Evolutionary conservation across 2,797 vertebrate species (phyloP).

Genomic region (Garrulus glandarius): DNA sequence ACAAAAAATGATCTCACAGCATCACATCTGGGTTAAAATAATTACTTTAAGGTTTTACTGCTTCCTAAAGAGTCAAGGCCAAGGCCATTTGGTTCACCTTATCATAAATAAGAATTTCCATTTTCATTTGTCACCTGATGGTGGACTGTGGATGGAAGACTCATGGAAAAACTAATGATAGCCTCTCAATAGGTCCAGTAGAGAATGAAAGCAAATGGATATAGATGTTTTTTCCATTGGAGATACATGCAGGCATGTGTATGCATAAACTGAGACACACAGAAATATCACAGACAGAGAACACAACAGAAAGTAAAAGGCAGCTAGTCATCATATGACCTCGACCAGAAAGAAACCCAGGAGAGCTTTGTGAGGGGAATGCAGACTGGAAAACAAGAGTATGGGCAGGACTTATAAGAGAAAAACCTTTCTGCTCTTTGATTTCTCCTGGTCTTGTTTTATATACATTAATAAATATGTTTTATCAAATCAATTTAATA

Average conservation of each 20-base stretch:
- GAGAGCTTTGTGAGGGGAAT: background rate
- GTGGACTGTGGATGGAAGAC: background rate
- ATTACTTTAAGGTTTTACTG: background rate
- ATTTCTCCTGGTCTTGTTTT: background rate
- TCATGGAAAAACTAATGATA: background rate
- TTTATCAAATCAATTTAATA: background rate
- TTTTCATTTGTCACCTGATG: background rate
- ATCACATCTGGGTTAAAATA: background rate
- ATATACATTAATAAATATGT: background rate
- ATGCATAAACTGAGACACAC: background rate
- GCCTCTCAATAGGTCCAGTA: background rate
- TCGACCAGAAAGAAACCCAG: background rate
- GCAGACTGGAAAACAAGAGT: background rate
- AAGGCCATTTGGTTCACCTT: background rate
- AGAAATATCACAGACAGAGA: background rate
- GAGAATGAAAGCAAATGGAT: background rate
- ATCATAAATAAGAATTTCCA: background rate
- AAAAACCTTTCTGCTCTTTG: background rate
- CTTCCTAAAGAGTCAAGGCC: background rate
- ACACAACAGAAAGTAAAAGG: background rate
- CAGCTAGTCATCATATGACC: background rate
- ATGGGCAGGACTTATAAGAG: background rate
- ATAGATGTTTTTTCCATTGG: background rate
- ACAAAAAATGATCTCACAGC: background rate
- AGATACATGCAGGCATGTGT: background rate